Evolutionary conservation across 1,140 invertebrate species (phyloP).

Genomic region (Calliphora vicina): DNA sequence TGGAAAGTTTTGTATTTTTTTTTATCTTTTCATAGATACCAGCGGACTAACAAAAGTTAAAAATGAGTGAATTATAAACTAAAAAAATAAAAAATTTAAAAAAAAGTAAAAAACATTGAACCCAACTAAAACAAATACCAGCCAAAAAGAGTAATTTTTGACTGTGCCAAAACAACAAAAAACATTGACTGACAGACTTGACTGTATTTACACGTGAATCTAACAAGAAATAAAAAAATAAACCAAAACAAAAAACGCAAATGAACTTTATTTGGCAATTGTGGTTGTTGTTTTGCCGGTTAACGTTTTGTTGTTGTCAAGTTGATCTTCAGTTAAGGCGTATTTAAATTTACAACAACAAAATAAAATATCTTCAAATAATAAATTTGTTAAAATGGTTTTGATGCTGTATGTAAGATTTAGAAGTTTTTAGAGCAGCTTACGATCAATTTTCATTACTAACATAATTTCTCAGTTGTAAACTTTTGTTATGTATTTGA

Average conservation of each 20-base stretch:
- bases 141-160: neutral
- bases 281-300: neutral
- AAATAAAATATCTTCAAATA: too few species aligned
- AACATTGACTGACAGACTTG: neutral
- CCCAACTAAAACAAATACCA: neutral
- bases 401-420: too few species aligned
- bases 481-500: too few species aligned
- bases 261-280: neutral
- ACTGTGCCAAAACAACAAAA: neutral
- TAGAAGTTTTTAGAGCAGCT: too few species aligned
- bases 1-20: constrained; percentile 4
- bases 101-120: neutral
- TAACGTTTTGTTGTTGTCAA: too few species aligned
- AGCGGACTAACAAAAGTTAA: neutral
- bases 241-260: neutral
- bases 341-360: too few species aligned
- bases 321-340: too few species aligned
- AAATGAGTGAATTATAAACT: neutral
- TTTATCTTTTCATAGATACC: neutral
- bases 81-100: neutral
- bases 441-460: too few species aligned
- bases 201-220: neutral
- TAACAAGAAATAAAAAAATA: neutral
- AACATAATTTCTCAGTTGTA: too few species aligned
- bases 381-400: too few species aligned